Evolutionary conservation across 2,113 vertebrate species (phyloP), one percentile per base, ranked within the genome.

Genomic region (Jaculus jaculus): DNA sequence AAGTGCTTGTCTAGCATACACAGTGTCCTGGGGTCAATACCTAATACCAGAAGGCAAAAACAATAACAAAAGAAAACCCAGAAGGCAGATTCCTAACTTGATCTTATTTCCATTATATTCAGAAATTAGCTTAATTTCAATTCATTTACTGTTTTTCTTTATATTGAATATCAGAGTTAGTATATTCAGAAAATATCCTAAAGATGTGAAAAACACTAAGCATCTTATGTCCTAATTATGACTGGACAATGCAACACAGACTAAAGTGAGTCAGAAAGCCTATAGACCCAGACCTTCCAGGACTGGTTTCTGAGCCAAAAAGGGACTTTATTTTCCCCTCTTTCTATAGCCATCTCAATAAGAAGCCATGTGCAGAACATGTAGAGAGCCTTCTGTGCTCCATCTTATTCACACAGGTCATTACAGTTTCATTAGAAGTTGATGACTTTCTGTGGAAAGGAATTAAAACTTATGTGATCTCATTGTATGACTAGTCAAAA

Each of bases 41-140:
- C 3, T 63, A 63, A 15, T 63, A 63, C 20, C 61, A 63, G 16
- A 12, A 84, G 28, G 15, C 42, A 24, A 51, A 47, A 66, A 20
- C 34, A 47, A 34, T 5, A 83, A 68, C 17, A 47, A 66, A 42
- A n/a, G 7, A 47, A 47, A 47, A 47, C 42, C 42, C 42, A 39
- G 63, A 87, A 94, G 13, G 72, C 12, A 51, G 24, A 65, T 71
- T 92, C 32, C 39, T 73, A 72, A 82, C 24, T 28, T 32, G 20
- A 11, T 34, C 73, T 54, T 80, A 2, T 74, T 94, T 63, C 34
- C 23, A 17, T 72, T 89, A 72, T 28, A 84, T 75, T 85, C 47
- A 23, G 72, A 97, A 94, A 91, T 30, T 20, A 81, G 77, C 88
- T 28, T 92, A 83, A 93, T 61, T 95, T 87, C 39, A 93, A 74